Conservation (phyloP, 2,797 vertebrate species). For the Tenualosa ilisha region DNA sequence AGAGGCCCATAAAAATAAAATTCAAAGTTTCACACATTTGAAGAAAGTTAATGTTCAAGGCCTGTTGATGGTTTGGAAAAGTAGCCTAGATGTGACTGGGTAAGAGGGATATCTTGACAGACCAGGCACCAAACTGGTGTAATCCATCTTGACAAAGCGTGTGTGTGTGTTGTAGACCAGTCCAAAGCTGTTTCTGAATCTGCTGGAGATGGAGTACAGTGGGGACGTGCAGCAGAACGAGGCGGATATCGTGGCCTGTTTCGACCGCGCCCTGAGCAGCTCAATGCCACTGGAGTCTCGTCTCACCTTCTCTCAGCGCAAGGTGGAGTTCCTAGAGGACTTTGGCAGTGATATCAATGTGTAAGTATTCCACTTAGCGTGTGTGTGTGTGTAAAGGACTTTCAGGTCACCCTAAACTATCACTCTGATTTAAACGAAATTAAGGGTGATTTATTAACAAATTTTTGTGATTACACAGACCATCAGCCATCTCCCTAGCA, state of each 20-base stretch:
- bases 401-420: neutral
- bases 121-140: no score
- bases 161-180: conserved; percentile 73
- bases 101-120: neutral
- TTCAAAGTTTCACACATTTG: no score
- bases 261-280: conserved; percentile 88
- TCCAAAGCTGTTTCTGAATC: conserved; percentile 91
- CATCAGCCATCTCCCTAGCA: neutral
- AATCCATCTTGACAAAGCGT: neutral
- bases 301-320: conserved; percentile 92
- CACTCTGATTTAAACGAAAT: neutral
- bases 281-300: conserved; percentile 84
- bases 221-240: conserved; percentile 91
- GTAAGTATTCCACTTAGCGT: conserved; percentile 70
- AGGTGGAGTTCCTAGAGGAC: conserved; percentile 98
- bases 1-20: no score
- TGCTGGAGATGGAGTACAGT: conserved; percentile 93
- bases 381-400: neutral
- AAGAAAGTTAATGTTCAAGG: neutral
- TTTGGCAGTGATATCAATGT: conserved; percentile 92
- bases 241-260: conserved; percentile 88
- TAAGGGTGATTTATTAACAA: neutral
- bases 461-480: neutral
- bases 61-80: neutral
- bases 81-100: neutral